Evolutionary conservation across 2,888 invertebrate species (phyloP), one percentile per base, ranked within the genome.

Genomic region (Phortica okadai): DNA sequence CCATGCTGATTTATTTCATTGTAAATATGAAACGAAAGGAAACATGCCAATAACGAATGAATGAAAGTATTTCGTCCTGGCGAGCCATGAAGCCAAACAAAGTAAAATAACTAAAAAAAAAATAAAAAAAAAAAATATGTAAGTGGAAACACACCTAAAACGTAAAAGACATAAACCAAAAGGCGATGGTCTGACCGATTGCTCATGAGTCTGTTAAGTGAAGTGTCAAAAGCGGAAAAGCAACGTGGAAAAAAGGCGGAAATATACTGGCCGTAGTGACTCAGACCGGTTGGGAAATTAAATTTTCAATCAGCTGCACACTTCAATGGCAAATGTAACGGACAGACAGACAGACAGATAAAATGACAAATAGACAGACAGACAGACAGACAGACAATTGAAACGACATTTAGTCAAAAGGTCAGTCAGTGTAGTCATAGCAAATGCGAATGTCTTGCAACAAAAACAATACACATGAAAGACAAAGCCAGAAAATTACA

Each of bases 301-400:
- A 87, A 87, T 88, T 88, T 85, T 87, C 83, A 88, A 88, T 87
- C 88, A 84, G 78, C 79, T 77, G 74, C 85, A 88, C 82, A 86
- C 82, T 84, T 80, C 84, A 82, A 58, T 21, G 3, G 21, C 25
- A 59, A 59, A 59, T 10, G 16, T 2, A 50, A 70, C 42, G 58
- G 67, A n/a, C n/a, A 67, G 67, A 25, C n/a, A 67, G 67, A 25
- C n/a, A 21, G 21, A 0, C 21, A 21, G 21, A 21, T 21, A 0
- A 21, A 21, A 21, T 67, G 21, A 14, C 33, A 33, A 33, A 33
- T 33, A 33, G 33, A 1, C 21, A 33, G 33, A 33, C 33, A 33
- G 33, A 33, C 33, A 33, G 33, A 1, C 21, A 33, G 33, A 33
- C 33, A 33, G 33, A 33, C 33, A 33, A 33, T 5, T 33, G 33